Percentiles rank a stretch among this genome's conserved stretches.
phyloP scores from a whole-genome alignment of 2,797 vertebrate genomes.

The Pseudopleuronectes americanus region DNA sequence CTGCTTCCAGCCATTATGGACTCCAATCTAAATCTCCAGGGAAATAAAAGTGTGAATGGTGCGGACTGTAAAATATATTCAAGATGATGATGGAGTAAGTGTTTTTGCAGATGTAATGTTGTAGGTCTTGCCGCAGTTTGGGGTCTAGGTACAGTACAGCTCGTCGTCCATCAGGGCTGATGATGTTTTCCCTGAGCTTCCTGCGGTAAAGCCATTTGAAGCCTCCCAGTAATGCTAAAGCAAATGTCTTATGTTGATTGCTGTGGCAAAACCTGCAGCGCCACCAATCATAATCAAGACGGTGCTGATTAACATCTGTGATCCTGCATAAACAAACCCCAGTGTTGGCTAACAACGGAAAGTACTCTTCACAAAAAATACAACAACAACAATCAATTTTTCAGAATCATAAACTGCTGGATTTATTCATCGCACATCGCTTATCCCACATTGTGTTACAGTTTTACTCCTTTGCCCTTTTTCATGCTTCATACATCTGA shows the following conservation, averaged over 20 bases:
- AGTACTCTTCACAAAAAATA: conserved; percentile 54
- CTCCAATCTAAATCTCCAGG: conserved; percentile 47
- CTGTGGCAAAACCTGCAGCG: conserved; percentile 55
- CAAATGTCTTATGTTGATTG: conserved; percentile 68
- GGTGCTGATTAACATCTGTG: conserved; percentile 70
- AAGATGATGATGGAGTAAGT: conserved; percentile 41
- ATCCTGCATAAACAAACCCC: conserved; percentile 67
- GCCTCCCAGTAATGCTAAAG: conserved; percentile 63
- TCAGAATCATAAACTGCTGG: conserved; percentile 18
- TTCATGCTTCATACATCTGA: not conserved
- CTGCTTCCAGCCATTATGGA: conserved; percentile 54
- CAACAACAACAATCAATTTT: conserved; percentile 66
- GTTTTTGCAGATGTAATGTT: conserved; percentile 39
- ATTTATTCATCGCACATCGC: not conserved
- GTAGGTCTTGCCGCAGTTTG: conserved; percentile 22
- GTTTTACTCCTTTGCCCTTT: not conserved
- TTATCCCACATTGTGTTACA: not conserved
- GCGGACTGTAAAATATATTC: conserved; percentile 42
- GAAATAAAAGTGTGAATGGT: conserved; percentile 53
- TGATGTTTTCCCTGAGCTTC: conserved; percentile 61
- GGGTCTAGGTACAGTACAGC: conserved; percentile 42
- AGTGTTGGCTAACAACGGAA: conserved; percentile 58
- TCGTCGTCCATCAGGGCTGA: conserved; percentile 58
- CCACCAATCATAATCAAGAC: conserved; percentile 78
- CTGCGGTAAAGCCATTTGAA: conserved; percentile 54